These are phyloP conservation scores for Mya arenaria DNA, from an alignment of 1,140 invertebrate genomes.

Conservation along the genomic window DNA sequence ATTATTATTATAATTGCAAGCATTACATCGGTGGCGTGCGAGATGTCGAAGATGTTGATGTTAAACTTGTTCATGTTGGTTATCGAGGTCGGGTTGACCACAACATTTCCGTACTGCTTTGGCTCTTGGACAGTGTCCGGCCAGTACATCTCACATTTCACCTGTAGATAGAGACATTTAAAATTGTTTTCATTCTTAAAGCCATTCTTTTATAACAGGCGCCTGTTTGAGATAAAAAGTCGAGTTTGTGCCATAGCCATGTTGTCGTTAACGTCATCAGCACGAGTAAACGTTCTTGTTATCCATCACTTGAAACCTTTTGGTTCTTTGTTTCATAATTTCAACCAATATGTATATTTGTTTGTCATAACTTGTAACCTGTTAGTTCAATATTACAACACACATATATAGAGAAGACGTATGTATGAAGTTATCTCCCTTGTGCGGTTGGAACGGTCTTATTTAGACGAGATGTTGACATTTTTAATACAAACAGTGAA, in stretches of 20 bases:
- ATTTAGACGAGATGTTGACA: too few species aligned
- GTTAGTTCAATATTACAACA: too few species aligned
- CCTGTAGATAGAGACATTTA: slow-evolving; percentile 52
- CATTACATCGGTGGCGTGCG: too few species aligned
- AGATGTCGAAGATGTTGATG: slow-evolving; percentile 62
- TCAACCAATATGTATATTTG: not conserved
- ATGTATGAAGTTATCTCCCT: too few species aligned
- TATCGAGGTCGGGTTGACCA: slow-evolving; percentile 60
- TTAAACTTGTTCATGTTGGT: slow-evolving; percentile 66
- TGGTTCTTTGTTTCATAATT: not conserved
- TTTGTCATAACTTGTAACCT: too few species aligned
- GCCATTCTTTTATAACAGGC: not conserved
- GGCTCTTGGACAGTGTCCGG: slow-evolving; percentile 57
- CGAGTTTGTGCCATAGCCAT: not conserved
- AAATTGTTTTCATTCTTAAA: not conserved
- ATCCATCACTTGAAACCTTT: not conserved
- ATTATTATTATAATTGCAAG: too few species aligned
- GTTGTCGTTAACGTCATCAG: not conserved
- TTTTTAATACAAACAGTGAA: too few species aligned
- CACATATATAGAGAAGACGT: too few species aligned
- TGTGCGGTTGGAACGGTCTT: too few species aligned
- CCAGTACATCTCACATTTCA: slow-evolving; percentile 71
- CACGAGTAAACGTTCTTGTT: not conserved
- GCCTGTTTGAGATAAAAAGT: not conserved
- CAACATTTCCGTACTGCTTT: slow-evolving; percentile 65